phyloP scores from a whole-genome alignment of 2,113 vertebrate species.

The Galemys pyrenaicus region DNA sequence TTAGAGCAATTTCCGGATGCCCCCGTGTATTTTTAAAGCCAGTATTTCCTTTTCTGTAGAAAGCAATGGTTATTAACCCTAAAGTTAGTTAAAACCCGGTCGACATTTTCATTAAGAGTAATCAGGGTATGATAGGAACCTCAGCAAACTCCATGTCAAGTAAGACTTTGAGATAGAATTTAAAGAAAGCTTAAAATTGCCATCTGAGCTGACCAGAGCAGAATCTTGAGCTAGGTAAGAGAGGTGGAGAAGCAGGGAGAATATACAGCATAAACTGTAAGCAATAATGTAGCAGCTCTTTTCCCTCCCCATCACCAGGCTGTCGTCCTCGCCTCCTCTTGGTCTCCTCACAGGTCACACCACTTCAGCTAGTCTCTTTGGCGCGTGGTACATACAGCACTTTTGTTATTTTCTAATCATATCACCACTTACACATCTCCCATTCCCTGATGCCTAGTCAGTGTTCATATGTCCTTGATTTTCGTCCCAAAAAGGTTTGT shows the following conservation, averaged over 20 bases:
- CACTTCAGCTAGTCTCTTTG: too few relatives aligned
- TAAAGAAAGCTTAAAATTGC: neutral
- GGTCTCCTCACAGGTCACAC: neutral
- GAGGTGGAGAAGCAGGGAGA: neutral
- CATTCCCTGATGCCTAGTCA: neutral
- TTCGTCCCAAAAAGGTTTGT: neutral
- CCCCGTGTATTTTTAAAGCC: constrained; percentile 29
- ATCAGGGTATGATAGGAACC: neutral
- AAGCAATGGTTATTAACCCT: constrained; percentile 40
- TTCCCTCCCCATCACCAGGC: too few relatives aligned
- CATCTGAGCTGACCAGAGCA: neutral
- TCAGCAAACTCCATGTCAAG: neutral
- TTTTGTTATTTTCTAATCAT: neutral
- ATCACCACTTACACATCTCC: neutral
- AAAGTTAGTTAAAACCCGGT: constrained; percentile 11
- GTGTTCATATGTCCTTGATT: neutral
- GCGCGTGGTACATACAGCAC: fast-evolving
- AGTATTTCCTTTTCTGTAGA: constrained; percentile 35
- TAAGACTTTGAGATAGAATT: neutral
- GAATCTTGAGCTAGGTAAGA: neutral
- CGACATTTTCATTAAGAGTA: neutral
- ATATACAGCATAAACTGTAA: neutral
- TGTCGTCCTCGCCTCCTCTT: neutral
- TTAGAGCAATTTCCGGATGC: constrained; percentile 25
- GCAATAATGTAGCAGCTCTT: neutral